Conservation (phyloP, 2,888 invertebrate species). For the Formica aserva region DNA sequence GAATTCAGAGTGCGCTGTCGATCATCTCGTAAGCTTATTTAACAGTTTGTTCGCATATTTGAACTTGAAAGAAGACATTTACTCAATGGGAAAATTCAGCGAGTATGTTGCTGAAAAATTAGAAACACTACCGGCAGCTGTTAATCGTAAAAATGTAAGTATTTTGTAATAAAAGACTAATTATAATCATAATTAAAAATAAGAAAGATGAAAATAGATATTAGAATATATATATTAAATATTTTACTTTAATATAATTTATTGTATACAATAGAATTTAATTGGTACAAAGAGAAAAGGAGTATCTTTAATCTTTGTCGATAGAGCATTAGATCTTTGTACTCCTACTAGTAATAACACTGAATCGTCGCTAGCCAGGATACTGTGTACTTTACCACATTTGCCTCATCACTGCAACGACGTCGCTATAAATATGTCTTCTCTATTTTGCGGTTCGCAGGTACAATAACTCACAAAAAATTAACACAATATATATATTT, state of each 20-base stretch:
- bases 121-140: conserved; percentile 74
- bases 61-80: conserved; percentile 89
- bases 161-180: conserved; percentile 67
- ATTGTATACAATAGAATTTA: conserved; percentile 64
- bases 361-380: conserved; percentile 89
- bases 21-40: conserved; percentile 80
- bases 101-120: conserved; percentile 86
- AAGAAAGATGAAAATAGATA: background rate
- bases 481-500: background rate
- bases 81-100: conserved; percentile 89
- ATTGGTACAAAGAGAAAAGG: conserved; percentile 80
- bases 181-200: conserved; percentile 2
- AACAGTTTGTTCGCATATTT: conserved; percentile 86
- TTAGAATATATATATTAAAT: background rate
- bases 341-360: conserved; percentile 88
- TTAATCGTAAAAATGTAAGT: conserved; percentile 87
- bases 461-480: conserved; percentile 9
- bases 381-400: conserved; percentile 88
- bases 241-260: background rate
- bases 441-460: conserved; percentile 85
- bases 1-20: conserved; percentile 73
- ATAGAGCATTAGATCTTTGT: conserved; percentile 89
- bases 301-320: conserved; percentile 88
- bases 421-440: conserved; percentile 89
- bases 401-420: conserved; percentile 89